A percentile compares a stretch with the other conserved stretches of the same genome.
These are phyloP conservation scores for Martes martes DNA, from an alignment of 2,113 vertebrate species.

Conservation along the genomic window DNA sequence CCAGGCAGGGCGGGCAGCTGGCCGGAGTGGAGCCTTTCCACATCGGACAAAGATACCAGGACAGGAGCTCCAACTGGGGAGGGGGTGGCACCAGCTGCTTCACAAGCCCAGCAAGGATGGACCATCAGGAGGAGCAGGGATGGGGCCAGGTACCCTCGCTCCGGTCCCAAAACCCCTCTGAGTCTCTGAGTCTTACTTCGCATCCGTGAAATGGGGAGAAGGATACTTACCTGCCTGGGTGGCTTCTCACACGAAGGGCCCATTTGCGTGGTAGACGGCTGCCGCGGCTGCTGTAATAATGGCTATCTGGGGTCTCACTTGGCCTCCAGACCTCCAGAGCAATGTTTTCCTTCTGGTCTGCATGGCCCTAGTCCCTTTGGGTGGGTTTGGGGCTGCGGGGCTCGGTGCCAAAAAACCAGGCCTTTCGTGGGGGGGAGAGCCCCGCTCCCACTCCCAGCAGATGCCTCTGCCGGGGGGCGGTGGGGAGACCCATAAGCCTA, in stretches of 20 bases:
- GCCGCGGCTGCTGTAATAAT: rapidly evolving
- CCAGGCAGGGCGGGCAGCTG: not conserved
- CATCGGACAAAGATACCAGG: not conserved
- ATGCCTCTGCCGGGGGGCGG: not conserved
- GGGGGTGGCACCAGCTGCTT: not conserved
- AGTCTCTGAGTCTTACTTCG: not conserved
- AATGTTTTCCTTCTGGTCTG: not conserved
- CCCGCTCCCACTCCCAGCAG: not conserved
- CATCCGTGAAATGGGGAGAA: not conserved
- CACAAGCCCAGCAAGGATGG: not conserved
- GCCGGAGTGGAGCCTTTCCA: not conserved
- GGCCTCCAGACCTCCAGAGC: not conserved
- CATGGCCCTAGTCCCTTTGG: not conserved
- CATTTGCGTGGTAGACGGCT: rapidly evolving
- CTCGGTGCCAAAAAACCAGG: not conserved
- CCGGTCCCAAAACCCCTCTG: not conserved
- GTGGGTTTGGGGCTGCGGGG: not conserved
- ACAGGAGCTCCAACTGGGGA: not conserved
- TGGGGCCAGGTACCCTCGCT: not conserved
- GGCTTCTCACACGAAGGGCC: not conserved
- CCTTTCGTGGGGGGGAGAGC: not conserved
- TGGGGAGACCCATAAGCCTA: not conserved
- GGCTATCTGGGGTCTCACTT: not conserved
- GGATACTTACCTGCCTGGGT: rapidly evolving
- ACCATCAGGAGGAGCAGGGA: not conserved